phyloP scores from a whole-genome alignment of 2,113 vertebrate genomes.

The Erythrocercus mccallii region DNA sequence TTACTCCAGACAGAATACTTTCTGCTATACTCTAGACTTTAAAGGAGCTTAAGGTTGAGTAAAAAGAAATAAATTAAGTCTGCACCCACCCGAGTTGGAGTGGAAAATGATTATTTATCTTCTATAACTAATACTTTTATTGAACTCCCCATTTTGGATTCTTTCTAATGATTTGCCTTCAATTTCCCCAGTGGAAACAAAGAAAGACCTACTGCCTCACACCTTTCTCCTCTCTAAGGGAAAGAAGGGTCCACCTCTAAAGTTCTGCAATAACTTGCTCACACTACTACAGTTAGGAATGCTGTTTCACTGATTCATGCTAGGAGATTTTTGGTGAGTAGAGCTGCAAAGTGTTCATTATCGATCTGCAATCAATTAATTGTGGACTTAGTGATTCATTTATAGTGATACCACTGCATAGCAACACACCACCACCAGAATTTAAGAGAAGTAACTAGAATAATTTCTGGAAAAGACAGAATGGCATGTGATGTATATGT shows the following conservation, averaged over 20 bases:
- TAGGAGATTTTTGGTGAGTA: neutral
- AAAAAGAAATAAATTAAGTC: neutral
- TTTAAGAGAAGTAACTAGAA: neutral
- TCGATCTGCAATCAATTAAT: neutral
- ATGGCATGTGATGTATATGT: neutral
- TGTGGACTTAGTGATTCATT: neutral
- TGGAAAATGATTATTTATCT: neutral
- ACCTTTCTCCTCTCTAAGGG: neutral
- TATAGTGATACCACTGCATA: neutral
- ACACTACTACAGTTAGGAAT: neutral
- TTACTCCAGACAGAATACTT: neutral
- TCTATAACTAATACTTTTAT: neutral
- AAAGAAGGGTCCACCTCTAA: neutral
- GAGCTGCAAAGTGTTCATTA: neutral
- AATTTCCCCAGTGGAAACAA: neutral
- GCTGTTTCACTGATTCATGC: neutral
- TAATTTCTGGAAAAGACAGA: neutral
- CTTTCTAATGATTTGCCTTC: neutral
- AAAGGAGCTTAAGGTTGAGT: neutral
- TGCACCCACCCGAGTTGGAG: fast-evolving
- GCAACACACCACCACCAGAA: neutral
- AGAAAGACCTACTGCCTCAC: neutral
- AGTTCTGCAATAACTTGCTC: neutral
- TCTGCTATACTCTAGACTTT: neutral
- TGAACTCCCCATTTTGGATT: neutral